Percentiles rank a stretch among this genome's conserved stretches.
phyloP scores from a whole-genome alignment of 2,113 vertebrate species.

The Phrynocephalus versicolor region DNA sequence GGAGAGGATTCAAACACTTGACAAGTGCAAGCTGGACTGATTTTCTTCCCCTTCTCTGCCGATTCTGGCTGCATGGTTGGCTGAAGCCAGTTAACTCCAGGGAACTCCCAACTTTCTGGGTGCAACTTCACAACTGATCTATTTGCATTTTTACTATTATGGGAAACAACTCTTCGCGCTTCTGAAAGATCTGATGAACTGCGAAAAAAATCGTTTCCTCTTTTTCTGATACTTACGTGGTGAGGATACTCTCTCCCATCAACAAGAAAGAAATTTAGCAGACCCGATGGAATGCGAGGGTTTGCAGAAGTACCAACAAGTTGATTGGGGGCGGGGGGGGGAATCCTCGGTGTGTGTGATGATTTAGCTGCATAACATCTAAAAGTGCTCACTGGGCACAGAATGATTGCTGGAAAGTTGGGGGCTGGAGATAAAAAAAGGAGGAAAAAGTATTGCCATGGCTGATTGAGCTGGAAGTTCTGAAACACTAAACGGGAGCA shows the following conservation, averaged over 20 bases:
- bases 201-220: background rate
- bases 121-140: no score
- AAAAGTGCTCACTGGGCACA: background rate
- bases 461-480: background rate
- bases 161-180: conserved; percentile 26
- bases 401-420: background rate
- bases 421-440: background rate
- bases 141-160: no score
- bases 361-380: no score
- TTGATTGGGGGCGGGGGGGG: no score
- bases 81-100: no score
- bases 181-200: background rate
- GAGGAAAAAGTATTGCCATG: background rate
- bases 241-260: background rate
- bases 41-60: no score
- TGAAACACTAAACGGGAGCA: background rate
- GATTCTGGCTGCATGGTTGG: no score
- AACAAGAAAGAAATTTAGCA: background rate
- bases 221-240: background rate
- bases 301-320: background rate
- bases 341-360: no score
- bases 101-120: no score
- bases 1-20: no score
- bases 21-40: no score
- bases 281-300: background rate